Percentiles rank a stretch among this genome's conserved stretches.
These are phyloP conservation scores for Rhynchopsitta pachyrhyncha DNA, from an alignment of 2,113 vertebrate species.

Conservation along the genomic window DNA sequence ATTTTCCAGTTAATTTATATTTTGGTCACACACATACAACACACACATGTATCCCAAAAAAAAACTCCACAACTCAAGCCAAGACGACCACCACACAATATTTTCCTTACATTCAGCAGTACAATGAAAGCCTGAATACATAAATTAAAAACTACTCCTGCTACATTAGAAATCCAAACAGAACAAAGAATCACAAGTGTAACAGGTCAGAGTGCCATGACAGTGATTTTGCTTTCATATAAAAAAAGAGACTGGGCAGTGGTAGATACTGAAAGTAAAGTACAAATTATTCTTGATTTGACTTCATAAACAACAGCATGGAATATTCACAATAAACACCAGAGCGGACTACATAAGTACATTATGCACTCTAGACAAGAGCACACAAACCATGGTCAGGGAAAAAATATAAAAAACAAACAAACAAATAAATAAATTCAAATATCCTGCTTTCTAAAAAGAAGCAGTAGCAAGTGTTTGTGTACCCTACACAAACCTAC, in stretches of 20 bases:
- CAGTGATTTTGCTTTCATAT: background rate
- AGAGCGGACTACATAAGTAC: background rate
- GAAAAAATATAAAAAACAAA: background rate
- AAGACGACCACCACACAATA: background rate
- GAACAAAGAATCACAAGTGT: background rate
- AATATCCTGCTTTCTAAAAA: background rate
- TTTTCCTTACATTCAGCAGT: background rate
- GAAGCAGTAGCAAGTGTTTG: background rate
- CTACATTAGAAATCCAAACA: background rate
- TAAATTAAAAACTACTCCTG: background rate
- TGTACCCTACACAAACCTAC: background rate
- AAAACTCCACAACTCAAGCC: background rate
- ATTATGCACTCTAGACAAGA: background rate
- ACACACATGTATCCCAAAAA: rapidly evolving
- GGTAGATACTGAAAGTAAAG: background rate
- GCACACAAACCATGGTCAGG: rapidly evolving
- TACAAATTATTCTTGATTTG: background rate
- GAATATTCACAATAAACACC: background rate
- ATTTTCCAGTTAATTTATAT: background rate
- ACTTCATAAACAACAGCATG: background rate
- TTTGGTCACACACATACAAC: background rate
- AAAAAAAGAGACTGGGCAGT: background rate
- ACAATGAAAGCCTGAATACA: background rate
- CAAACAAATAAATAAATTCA: background rate
- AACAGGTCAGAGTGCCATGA: background rate